These are phyloP conservation scores for Casuarius casuarius DNA, from an alignment of 2,113 vertebrate species.

Conservation along the genomic window DNA sequence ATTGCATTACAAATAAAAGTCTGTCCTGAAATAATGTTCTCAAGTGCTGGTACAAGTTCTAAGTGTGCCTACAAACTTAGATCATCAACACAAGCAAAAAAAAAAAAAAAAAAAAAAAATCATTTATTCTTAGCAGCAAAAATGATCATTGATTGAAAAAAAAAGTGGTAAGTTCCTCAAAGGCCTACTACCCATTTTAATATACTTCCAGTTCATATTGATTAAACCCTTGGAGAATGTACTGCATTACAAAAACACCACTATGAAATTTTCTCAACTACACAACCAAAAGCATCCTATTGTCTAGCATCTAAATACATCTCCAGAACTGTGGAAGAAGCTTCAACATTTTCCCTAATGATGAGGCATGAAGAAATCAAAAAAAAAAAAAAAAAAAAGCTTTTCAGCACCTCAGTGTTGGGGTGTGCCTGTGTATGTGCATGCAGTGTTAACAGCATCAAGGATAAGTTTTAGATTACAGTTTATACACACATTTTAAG, in stretches of 20 bases:
- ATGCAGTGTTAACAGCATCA: accelerated
- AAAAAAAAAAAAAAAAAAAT: not conserved
- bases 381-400: not conserved
- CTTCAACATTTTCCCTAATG: not conserved
- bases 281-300: not conserved
- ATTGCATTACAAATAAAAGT: too few relatives aligned
- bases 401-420: not conserved
- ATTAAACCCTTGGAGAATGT: not conserved
- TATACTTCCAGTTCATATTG: not conserved
- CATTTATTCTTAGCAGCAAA: not conserved
- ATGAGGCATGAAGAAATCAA: accelerated
- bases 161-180: accelerated
- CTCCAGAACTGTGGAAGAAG: accelerated
- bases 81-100: not conserved
- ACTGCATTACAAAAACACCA: not conserved
- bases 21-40: not conserved
- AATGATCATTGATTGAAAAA: accelerated
- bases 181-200: not conserved
- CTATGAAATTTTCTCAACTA: not conserved
- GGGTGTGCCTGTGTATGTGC: accelerated
- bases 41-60: not conserved
- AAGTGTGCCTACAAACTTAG: not conserved
- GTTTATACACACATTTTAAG: not conserved
- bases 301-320: not conserved
- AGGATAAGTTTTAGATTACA: accelerated